Evolutionary conservation across 2,113 vertebrate species (phyloP).

Genomic region (Mohoua ochrocephala): DNA sequence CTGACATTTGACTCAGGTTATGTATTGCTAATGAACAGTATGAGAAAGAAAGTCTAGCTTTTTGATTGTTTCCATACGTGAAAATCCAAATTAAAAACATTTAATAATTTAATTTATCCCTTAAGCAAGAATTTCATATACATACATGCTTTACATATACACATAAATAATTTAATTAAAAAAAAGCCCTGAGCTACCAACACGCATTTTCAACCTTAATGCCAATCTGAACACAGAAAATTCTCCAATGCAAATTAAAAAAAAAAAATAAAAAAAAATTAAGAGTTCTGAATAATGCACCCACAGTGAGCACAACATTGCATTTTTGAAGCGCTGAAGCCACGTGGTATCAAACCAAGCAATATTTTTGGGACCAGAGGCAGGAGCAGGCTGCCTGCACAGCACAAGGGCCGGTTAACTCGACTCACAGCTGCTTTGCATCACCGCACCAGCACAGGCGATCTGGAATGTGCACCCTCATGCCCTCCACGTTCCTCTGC

Average conservation of each 20-base stretch:
- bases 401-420: neutral
- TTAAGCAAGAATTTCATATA: neutral
- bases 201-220: neutral
- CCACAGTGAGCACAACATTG: neutral
- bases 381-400: neutral
- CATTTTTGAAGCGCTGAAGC: neutral
- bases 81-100: neutral
- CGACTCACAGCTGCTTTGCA: neutral
- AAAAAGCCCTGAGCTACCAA: neutral
- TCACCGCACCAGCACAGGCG: neutral
- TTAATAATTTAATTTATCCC: neutral
- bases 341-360: neutral
- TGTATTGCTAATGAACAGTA: neutral
- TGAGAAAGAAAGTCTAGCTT: neutral
- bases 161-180: neutral
- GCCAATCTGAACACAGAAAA: neutral
- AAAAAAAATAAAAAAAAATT: neutral
- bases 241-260: neutral
- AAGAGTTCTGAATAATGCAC: neutral
- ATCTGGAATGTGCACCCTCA: constrained; percentile 29
- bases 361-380: neutral
- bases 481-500: constrained; percentile 25
- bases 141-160: neutral
- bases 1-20: neutral
- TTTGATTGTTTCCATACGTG: neutral